These are phyloP conservation scores for Steromphala cineraria DNA, from an alignment of 2,888 invertebrate species.

Conservation along the genomic window DNA sequence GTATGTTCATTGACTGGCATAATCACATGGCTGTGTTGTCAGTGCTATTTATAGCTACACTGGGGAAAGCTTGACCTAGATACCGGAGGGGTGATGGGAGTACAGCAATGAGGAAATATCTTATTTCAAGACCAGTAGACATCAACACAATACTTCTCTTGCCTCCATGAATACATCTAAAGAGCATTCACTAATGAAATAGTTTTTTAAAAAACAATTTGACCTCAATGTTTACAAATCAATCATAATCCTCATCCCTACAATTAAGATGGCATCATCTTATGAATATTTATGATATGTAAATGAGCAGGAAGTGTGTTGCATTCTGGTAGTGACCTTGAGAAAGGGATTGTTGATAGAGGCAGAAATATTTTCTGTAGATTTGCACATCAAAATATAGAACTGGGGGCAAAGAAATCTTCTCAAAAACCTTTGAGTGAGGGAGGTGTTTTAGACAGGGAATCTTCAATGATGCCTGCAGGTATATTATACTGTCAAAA, in stretches of 20 bases:
- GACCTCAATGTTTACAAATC: too few relatives aligned
- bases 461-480: neutral
- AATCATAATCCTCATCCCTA: too few relatives aligned
- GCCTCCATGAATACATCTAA: too few relatives aligned
- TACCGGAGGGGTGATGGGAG: too few relatives aligned
- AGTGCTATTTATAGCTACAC: neutral
- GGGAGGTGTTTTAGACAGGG: neutral
- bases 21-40: slow-evolving; percentile 10
- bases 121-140: too few relatives aligned
- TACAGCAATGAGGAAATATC: too few relatives aligned
- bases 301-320: neutral
- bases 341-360: neutral
- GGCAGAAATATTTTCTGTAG: neutral
- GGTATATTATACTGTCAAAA: neutral
- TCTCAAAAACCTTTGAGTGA: neutral
- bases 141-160: too few relatives aligned
- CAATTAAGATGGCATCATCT: neutral
- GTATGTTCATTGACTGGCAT: neutral
- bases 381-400: neutral
- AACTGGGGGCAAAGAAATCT: neutral
- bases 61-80: neutral
- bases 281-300: neutral
- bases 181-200: too few relatives aligned
- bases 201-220: too few relatives aligned
- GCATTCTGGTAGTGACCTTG: neutral